These are phyloP conservation scores for Dinoponera quadriceps DNA, from an alignment of 1,140 invertebrate genomes.

Conservation along the genomic window DNA sequence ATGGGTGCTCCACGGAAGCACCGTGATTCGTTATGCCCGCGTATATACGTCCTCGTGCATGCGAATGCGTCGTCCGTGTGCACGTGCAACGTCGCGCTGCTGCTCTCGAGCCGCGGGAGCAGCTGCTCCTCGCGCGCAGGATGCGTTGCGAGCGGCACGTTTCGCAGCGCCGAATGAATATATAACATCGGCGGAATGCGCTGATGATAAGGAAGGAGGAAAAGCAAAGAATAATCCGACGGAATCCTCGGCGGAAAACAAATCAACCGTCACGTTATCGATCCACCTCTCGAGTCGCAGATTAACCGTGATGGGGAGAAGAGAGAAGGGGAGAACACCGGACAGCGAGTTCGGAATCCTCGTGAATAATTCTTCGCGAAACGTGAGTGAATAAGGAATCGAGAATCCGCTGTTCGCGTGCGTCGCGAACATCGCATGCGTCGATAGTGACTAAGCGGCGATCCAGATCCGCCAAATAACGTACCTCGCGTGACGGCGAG, in stretches of 20 bases:
- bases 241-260: not conserved
- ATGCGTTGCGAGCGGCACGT: slow-evolving; percentile 1
- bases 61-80: slow-evolving; percentile 1
- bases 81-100: not conserved
- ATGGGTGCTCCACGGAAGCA: slow-evolving; percentile 46
- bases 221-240: not conserved
- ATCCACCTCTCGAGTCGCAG: not conserved
- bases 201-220: too few relatives aligned
- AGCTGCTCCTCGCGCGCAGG: slow-evolving; percentile 29
- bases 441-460: slow-evolving; percentile 6
- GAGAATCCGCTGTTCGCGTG: not conserved
- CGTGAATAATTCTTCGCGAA: not conserved
- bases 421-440: not conserved
- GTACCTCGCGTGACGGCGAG: slow-evolving; percentile 8
- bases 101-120: slow-evolving; percentile 14
- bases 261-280: not conserved
- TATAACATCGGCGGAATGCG: not conserved
- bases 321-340: not conserved
- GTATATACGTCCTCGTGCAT: slow-evolving; percentile 25
- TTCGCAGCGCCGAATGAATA: slow-evolving; percentile 37
- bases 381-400: not conserved
- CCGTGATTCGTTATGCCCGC: slow-evolving; percentile 69
- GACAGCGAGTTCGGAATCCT: too few relatives aligned
- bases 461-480: slow-evolving; percentile 11
- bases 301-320: not conserved